Evolutionary conservation across 2,797 vertebrate genomes (phyloP), one percentile per base, ranked within the genome.

Genomic region (Chrysolophus pictus): DNA sequence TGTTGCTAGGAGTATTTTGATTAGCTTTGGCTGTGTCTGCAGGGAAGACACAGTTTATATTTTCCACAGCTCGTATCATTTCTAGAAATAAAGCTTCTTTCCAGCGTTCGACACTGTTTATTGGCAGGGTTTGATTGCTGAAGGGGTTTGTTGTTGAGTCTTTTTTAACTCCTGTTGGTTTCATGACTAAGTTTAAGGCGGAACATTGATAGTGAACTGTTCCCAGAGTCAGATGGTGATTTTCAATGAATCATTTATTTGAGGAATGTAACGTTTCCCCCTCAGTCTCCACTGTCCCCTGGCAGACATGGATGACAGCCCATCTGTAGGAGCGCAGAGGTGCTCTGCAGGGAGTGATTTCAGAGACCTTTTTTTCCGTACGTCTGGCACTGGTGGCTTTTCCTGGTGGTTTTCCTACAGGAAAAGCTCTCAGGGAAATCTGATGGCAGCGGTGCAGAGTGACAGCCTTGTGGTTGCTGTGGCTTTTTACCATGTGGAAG

Each of bases 31-130:
- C 85, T 51, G 37, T 62, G 91, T 86, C 89, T 82, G 75, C 77
- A 49, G 89, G 77, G 92, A 95, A 94, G 94, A 90, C 71, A 82
- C 80, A 22, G 83, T 93, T 95, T 94, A 92, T 87, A 39, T 91
- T 96, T 96, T 94, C 91, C 92, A 94, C 55, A 63, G 71, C 65
- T 91, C 79, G 51, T 42, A 74, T 55, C 0, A 91, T 92, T 90
- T 94, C 74, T 90, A 96, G 90, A 93, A 90, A 74, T 86, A 55
- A 83, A 84, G 58, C n/a, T 13, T 87, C 2, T 0, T 71, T 88
- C 58, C 84, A 92, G 42, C 67, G 9, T 51, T 90, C 0, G 0
- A 11, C 0, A 2, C 26, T 86, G 41, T 49, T 86, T 72, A 16
- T 49, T 76, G 56, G 19, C 37, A 24, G 28, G 10, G 33, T 67